Evolutionary conservation across 2,888 invertebrate species (phyloP).

Genomic region (Tinea trinotella): DNA sequence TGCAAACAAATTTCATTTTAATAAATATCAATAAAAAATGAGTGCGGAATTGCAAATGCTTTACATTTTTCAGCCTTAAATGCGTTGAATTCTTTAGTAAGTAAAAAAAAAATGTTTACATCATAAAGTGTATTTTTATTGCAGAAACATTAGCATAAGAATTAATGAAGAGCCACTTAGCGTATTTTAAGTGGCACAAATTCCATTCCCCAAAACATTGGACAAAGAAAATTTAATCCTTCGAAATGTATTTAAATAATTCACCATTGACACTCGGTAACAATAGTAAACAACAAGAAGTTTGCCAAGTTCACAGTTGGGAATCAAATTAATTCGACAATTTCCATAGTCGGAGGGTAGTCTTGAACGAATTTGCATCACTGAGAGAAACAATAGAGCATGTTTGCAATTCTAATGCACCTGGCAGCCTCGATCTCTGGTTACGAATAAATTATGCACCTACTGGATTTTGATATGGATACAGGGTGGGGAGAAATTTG

Average conservation of each 20-base stretch:
- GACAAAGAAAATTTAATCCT: neutral
- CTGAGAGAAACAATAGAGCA: slow-evolving; percentile 18
- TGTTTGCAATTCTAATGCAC: slow-evolving; percentile 20
- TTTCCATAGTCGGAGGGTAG: slow-evolving; percentile 12
- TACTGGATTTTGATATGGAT: slow-evolving; percentile 10
- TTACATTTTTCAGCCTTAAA: neutral
- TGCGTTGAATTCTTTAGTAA: neutral
- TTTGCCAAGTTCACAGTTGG: slow-evolving; percentile 9
- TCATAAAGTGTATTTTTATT: neutral
- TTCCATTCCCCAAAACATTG: neutral
- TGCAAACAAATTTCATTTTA: no score
- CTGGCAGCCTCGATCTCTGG: slow-evolving; percentile 16
- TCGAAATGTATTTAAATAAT: neutral
- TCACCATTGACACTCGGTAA: neutral
- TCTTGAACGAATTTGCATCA: slow-evolving; percentile 19
- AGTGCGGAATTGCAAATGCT: no score
- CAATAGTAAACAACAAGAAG: slow-evolving; percentile 4
- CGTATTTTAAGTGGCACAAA: neutral
- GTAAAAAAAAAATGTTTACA: neutral
- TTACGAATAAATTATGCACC: slow-evolving; percentile 17
- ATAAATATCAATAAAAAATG: no score
- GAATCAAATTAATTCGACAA: slow-evolving; percentile 17
- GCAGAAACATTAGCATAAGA: neutral
- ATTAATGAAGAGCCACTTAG: neutral
- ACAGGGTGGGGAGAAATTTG: slow-evolving; percentile 2